Evolutionary conservation across 2,113 vertebrate genomes (phyloP).

Genomic region (Apistogramma diplotaenia): DNA sequence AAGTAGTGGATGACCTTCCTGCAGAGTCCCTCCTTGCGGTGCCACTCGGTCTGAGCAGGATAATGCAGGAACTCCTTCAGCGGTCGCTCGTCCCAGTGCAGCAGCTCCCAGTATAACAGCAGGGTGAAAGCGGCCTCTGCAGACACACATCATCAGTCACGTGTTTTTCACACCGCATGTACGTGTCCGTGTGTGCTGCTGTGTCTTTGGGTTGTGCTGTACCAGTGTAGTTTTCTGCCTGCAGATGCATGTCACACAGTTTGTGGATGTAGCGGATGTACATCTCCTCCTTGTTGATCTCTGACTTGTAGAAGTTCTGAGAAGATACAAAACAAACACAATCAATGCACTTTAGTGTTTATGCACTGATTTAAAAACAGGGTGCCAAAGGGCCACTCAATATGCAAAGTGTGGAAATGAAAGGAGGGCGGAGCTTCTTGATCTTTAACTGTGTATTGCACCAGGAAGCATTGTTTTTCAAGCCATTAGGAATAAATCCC

Average conservation of each 20-base stretch:
- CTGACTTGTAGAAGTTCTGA: conserved; percentile 98
- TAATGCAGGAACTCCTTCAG: conserved; percentile 95
- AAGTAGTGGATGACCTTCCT: conserved; percentile 98
- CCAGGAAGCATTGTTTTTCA: too few relatives aligned
- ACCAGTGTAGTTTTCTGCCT: conserved; percentile 97
- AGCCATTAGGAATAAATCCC: too few relatives aligned
- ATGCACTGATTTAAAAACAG: background rate
- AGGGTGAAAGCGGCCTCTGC: conserved; percentile 97
- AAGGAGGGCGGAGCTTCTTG: background rate
- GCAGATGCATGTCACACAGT: conserved; percentile 96
- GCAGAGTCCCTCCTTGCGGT: conserved; percentile 94
- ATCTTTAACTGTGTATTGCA: too few relatives aligned
- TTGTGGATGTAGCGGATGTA: conserved; percentile 99
- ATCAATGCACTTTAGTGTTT: background rate
- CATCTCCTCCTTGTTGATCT: conserved; percentile 99
- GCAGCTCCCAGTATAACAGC: conserved; percentile 95
- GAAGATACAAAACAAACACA: background rate
- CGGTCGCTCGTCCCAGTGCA: conserved; percentile 94
- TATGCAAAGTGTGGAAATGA: background rate
- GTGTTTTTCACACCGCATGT: background rate
- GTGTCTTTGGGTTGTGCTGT: background rate
- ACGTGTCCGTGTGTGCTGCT: background rate
- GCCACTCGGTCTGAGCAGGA: conserved; percentile 94
- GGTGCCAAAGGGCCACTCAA: background rate
- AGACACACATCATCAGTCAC: background rate